phyloP scores from a whole-genome alignment of 2,888 invertebrate species.

The Erebia palarica region DNA sequence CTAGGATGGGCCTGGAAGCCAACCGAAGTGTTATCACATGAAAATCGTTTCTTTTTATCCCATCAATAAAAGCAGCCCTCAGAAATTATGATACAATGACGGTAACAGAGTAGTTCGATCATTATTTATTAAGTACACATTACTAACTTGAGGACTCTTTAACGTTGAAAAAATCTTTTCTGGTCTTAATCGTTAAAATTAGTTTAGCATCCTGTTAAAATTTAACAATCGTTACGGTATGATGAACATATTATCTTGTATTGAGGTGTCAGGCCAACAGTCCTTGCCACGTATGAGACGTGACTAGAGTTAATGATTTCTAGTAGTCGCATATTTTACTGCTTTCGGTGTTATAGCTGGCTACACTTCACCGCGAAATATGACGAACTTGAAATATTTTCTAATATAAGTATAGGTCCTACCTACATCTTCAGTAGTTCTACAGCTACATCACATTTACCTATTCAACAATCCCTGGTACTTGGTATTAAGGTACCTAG shows the following conservation, averaged over 20 bases:
- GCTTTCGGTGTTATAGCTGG: slow-evolving; percentile 23
- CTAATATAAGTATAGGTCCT: too few relatives aligned
- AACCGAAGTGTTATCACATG: too few relatives aligned
- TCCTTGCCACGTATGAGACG: slow-evolving; percentile 66
- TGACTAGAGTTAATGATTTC: slow-evolving; percentile 58
- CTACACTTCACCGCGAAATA: slow-evolving; percentile 11
- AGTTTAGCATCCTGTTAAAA: slow-evolving; percentile 46
- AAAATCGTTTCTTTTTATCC: too few relatives aligned
- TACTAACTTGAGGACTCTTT: not conserved
- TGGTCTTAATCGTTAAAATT: slow-evolving; percentile 26
- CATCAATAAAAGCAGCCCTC: too few relatives aligned
- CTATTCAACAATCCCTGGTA: not conserved
- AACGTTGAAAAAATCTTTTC: not conserved
- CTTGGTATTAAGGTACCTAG: too few relatives aligned
- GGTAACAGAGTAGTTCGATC: too few relatives aligned
- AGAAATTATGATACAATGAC: too few relatives aligned
- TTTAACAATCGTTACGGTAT: slow-evolving; percentile 60
- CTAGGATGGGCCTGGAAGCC: too few relatives aligned
- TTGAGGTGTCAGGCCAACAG: slow-evolving; percentile 62
- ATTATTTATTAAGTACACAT: too few relatives aligned
- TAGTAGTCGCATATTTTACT: slow-evolving; percentile 30
- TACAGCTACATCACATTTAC: not conserved
- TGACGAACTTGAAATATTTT: not conserved
- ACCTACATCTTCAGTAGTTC: too few relatives aligned
- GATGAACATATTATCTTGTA: slow-evolving; percentile 64